Evolutionary conservation across 2,888 invertebrate species (phyloP).

Genomic region (Sturmia bella): DNA sequence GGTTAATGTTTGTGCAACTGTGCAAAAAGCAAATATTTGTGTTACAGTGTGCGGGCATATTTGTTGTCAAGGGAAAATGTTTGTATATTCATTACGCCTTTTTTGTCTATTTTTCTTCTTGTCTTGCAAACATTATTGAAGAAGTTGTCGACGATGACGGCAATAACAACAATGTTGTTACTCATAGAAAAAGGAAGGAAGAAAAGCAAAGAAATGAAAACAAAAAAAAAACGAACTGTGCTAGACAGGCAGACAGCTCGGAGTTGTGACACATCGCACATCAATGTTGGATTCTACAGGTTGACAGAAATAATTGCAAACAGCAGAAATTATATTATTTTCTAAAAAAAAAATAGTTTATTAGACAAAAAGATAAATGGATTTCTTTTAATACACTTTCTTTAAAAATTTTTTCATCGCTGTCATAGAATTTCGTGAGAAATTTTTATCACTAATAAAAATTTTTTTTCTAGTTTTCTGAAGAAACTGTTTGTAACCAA

Average conservation of each 20-base stretch:
- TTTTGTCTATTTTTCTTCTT: constrained; percentile 49
- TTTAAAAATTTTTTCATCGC: no score
- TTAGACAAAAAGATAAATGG: no score
- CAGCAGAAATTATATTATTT: no score
- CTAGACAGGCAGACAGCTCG: constrained; percentile 61
- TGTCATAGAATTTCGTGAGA: no score
- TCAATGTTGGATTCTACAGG: background rate
- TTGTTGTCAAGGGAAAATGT: background rate
- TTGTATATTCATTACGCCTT: constrained; percentile 18
- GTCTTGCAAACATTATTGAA: constrained; percentile 38
- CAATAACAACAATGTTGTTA: constrained; percentile 32
- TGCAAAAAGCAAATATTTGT: constrained; percentile 13
- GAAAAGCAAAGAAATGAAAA: background rate
- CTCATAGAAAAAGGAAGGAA: constrained; percentile 16
- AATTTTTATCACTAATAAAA: no score
- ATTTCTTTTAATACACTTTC: no score
- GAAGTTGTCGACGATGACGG: constrained; percentile 24
- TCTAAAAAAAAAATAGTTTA: no score
- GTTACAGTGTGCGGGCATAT: background rate
- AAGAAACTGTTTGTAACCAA: no score
- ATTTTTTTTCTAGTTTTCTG: no score
- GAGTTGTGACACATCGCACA: constrained; percentile 26
- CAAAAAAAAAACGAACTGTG: constrained; percentile 5
- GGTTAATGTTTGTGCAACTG: constrained; percentile 30
- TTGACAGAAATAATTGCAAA: background rate